A percentile compares a stretch with the other conserved stretches of the same genome.
Conservation (phyloP, 1,140 invertebrate species). For the Polypedilum pembai region DNA sequence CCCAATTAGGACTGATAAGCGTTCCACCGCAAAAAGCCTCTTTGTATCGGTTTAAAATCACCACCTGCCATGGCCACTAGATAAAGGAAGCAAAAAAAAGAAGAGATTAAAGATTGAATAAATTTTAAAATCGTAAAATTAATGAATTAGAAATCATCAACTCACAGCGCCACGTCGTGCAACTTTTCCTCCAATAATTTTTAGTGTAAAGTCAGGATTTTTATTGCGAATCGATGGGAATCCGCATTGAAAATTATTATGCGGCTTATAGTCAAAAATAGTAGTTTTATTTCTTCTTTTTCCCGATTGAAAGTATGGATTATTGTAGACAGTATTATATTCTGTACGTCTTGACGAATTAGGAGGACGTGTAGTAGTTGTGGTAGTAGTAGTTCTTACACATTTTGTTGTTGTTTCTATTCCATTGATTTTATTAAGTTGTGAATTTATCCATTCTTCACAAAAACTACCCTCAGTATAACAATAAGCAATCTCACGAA, state of each 20-base stretch:
- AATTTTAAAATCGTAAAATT: not conserved
- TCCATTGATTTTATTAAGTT: slow-evolving; percentile 32
- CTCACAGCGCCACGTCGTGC: slow-evolving; percentile 51
- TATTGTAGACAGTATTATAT: not conserved
- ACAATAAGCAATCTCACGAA: slow-evolving; percentile 76
- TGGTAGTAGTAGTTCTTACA: not conserved
- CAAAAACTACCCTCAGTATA: slow-evolving; percentile 72
- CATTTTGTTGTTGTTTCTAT: not conserved
- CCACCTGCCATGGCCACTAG: slow-evolving; percentile 88
- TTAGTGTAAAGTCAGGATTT: slow-evolving; percentile 43
- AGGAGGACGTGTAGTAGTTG: slow-evolving; percentile 32
- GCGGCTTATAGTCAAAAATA: slow-evolving; percentile 37
- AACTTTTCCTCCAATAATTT: slow-evolving; percentile 79
- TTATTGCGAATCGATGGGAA: slow-evolving; percentile 37
- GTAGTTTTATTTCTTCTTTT: not conserved
- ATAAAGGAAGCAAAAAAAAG: not conserved
- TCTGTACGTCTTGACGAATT: slow-evolving; percentile 30
- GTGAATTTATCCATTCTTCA: slow-evolving; percentile 61
- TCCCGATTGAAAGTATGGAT: not conserved
- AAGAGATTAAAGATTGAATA: not conserved
- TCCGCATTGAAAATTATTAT: slow-evolving; percentile 40
- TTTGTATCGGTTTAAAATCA: slow-evolving; percentile 72
- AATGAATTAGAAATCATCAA: not conserved
- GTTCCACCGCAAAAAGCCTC: slow-evolving; percentile 89
- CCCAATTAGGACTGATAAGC: slow-evolving; percentile 74